Evolutionary conservation across 2,113 vertebrate species (phyloP), one percentile per base, ranked within the genome.

Genomic region (Pachyramphus minor): DNA sequence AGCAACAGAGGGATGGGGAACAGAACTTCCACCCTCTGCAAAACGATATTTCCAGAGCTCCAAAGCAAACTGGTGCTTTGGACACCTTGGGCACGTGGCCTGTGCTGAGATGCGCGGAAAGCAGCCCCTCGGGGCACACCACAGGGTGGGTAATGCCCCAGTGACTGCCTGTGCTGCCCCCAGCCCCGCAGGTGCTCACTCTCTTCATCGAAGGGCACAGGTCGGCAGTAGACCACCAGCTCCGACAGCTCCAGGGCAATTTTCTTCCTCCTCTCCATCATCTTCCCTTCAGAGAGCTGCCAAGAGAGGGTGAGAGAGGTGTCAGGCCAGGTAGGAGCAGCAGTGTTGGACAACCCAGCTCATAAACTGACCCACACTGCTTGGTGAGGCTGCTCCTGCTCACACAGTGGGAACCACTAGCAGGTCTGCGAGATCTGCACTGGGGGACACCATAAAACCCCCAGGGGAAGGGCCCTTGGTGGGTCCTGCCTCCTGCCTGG

Each of bases 221-320:
- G 99, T 44, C 99, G 98, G 92, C 99, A 99, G 96, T 99, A 99
- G 96, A 99, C 98, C 35, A 99, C 99, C 37, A 99, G 98, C 77
- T 99, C 99, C 0, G 99, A 99, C 33, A 99, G 98, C 94, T 99
- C 99, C 96, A 99, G 95, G 37, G 99, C 99, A 31, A 99, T 99
- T 97, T 99, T 99, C 98, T 99, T 99, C 94, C 99, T 99, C 84
- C 99, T 98, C 90, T 99, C 99, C 99, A 99, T 99, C 97, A 99
- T 99, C 98, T 99, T 99, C 71, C 99, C 99, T 96, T 99, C 99
- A 0, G 99, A 99, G 86, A 99, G 98, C 99, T 99, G 96, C 77
- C 83, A n/a, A 39, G 49, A 94, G 35, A 76, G 33, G 47, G 45
- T 58, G 44, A 92, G 25, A 84, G 7, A 72, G 37, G 23, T 17